A percentile compares a stretch with the other conserved stretches of the same genome.
Conservation (phyloP, 2,113 vertebrate species). For the Pantherophis guttatus region DNA sequence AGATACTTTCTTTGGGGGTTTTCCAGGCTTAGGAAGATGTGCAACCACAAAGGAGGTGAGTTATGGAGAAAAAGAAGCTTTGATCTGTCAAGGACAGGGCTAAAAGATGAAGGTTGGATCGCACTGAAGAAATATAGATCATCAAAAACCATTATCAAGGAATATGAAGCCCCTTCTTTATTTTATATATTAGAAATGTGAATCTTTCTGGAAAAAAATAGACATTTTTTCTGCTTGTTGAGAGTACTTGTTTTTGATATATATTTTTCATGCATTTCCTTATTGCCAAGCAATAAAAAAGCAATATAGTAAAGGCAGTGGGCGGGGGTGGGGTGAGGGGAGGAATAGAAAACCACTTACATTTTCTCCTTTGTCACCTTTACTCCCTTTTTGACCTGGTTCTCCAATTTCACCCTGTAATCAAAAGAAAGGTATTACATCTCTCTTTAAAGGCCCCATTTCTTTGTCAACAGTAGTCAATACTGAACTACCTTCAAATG, state of each 20-base stretch:
- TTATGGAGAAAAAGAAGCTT: background rate
- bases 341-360: slow-evolving; percentile 67
- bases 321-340: background rate
- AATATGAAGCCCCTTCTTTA: background rate
- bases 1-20: background rate
- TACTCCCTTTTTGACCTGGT: slow-evolving; percentile 94
- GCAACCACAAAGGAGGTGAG: background rate
- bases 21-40: background rate
- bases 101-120: background rate
- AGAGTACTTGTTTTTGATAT: slow-evolving; percentile 7
- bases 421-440: slow-evolving; percentile 53
- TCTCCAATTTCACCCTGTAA: slow-evolving; percentile 94
- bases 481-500: slow-evolving; percentile 44
- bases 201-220: background rate
- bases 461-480: background rate
- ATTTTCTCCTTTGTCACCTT: slow-evolving; percentile 95
- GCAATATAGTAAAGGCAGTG: background rate
- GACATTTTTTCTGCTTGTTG: background rate
- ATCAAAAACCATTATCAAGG: background rate
- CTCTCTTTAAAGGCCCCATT: slow-evolving; percentile 22
- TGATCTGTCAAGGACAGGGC: background rate
- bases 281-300: background rate
- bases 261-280: background rate
- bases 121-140: background rate
- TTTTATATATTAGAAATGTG: background rate